These are phyloP conservation scores for Macrotrachela quadricornifera DNA, from an alignment of 1,140 invertebrate genomes.

Conservation along the genomic window DNA sequence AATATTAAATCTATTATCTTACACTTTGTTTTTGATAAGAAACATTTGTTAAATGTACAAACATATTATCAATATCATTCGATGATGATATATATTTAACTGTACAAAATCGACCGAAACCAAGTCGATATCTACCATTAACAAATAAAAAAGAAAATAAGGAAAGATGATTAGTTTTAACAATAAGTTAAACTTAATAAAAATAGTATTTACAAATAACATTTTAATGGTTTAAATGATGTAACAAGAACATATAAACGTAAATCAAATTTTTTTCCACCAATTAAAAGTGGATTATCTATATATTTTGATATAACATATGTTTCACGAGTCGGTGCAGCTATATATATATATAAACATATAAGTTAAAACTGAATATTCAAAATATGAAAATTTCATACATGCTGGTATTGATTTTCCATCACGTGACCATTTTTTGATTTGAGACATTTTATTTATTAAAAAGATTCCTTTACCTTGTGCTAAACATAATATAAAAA, in stretches of 20 bases:
- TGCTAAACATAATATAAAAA: constrained; percentile 31
- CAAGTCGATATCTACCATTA: constrained; percentile 36
- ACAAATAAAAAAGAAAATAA: constrained; percentile 6
- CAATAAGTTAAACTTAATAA: too few species aligned
- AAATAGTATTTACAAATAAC: constrained; percentile 24
- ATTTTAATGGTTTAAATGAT: constrained; percentile 60
- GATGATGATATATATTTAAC: constrained; percentile 43
- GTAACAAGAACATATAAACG: constrained; percentile 81
- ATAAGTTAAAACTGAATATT: background rate
- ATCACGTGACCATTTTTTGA: constrained; percentile 36
- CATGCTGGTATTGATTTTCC: constrained; percentile 12
- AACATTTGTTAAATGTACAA: constrained; percentile 64
- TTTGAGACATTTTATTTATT: constrained; percentile 36
- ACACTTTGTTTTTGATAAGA: constrained; percentile 67
- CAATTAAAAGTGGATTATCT: constrained; percentile 71
- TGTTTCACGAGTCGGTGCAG: constrained; percentile 27
- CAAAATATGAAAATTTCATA: background rate
- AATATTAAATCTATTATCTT: constrained; percentile 16
- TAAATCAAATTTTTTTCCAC: constrained; percentile 86
- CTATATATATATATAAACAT: constrained; percentile 17
- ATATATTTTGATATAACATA: constrained; percentile 60
- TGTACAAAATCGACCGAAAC: constrained; percentile 64
- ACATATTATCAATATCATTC: constrained; percentile 55
- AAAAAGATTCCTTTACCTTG: constrained; percentile 39
- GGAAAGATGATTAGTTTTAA: background rate